These are phyloP conservation scores for Eupithecia abbreviata DNA, from an alignment of 2,888 invertebrate genomes.

Conservation along the genomic window DNA sequence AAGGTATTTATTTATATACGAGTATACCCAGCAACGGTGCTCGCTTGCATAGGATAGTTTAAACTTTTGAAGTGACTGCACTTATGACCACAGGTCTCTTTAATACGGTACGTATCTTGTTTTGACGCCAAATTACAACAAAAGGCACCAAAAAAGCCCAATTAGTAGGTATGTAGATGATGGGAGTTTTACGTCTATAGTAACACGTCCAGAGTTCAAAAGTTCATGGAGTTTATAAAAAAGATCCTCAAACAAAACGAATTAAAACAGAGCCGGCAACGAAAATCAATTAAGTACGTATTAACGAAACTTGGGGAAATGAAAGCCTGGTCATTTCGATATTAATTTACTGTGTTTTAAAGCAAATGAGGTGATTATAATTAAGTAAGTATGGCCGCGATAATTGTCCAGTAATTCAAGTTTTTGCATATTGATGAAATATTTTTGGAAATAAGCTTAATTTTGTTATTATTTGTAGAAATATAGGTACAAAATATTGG, in stretches of 20 bases:
- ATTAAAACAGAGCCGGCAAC: constrained; percentile 35
- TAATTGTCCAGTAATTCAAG: constrained; percentile 13
- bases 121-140: background rate
- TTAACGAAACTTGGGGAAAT: constrained; percentile 36
- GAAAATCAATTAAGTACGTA: constrained; percentile 42
- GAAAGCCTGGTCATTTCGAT: constrained; percentile 32
- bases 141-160: background rate
- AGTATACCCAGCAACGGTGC: background rate
- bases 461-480: background rate
- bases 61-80: background rate
- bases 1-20: background rate
- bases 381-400: background rate
- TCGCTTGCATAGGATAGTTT: background rate
- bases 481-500: background rate
- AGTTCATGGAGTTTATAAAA: constrained; percentile 28
- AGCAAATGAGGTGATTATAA: constrained; percentile 23
- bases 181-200: background rate
- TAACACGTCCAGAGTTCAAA: constrained; percentile 11
- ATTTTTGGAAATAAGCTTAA: background rate
- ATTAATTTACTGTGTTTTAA: constrained; percentile 24
- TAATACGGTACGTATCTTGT: background rate
- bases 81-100: background rate
- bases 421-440: background rate
- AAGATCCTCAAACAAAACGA: constrained; percentile 33
- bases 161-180: background rate